Evolutionary conservation across 2,113 vertebrate genomes (phyloP), one percentile per base, ranked within the genome.

Genomic region (Ophiodon elongatus): DNA sequence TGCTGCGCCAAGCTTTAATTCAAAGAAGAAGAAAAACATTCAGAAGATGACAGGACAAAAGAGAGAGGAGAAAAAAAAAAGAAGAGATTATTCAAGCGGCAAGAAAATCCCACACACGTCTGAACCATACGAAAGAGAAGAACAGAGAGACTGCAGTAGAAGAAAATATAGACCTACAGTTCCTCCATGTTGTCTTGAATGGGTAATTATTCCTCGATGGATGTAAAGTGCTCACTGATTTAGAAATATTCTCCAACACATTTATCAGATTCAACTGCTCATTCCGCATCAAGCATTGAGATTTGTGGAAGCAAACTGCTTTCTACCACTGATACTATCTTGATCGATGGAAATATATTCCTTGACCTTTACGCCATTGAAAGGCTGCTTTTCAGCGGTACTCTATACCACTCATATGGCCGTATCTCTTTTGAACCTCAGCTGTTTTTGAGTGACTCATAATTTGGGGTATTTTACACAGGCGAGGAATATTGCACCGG

Each of bases 101-200:
- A 83, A 59, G 67, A 90, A 85, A 88, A 91, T 90, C 73, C 88
- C 85, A 74, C 68, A 78, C 65, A 79, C 35, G 27, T 84, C 85
- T 85, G 72, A 74, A 17, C n/a, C 65, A 54, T 75, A 80, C 37
- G 25, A 57, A n/a, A n/a, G n/a, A 68, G 43, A 57, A 76, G 59
- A 79, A 50, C 39, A 65, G 63, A 72, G 71, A 56, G 37, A 64
- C 78, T 75, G 68, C 80, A 71, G 78, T 2, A 68, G 47, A 84
- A 11, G 37, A 83, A 84, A 80, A 85, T n/a, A 56, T 2, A 64
- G 13, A 67, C 17, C 17, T 11, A 72, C 45, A 37, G 14, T 8
- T 4, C 13, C 9, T 41, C 39, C 29, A 73, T 71, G 17, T 57
- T 65, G 5, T 35, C 52, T 77, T 73, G 11, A 73, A 6, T 17